These are phyloP conservation scores for Daubentonia madagascariensis DNA, from an alignment of 2,113 vertebrate species.

Conservation along the genomic window DNA sequence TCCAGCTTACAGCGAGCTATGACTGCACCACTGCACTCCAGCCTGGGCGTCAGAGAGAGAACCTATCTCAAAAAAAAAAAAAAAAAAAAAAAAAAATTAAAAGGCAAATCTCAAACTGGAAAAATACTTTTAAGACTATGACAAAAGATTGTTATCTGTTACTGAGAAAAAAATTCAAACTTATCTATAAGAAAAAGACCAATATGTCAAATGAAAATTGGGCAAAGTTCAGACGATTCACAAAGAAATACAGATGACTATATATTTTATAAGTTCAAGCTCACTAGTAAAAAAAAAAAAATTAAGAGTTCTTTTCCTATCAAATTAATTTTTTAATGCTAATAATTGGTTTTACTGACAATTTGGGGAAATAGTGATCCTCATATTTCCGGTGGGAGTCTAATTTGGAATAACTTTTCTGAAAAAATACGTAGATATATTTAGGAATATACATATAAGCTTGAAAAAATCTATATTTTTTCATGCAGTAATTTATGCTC, in stretches of 20 bases:
- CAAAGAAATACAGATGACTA: background rate
- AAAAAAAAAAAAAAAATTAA: too few relatives aligned
- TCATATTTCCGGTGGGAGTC: background rate
- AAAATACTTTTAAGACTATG: background rate
- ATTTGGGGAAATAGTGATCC: background rate
- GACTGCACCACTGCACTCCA: too few relatives aligned
- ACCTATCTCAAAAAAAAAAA: too few relatives aligned
- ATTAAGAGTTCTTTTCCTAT: background rate
- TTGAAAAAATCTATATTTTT: slow-evolving; percentile 3
- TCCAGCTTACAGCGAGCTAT: too few relatives aligned
- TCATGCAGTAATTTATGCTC: background rate
- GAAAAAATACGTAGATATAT: background rate
- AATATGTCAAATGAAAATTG: background rate
- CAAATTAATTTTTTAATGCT: background rate
- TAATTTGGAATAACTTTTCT: slow-evolving; percentile 18
- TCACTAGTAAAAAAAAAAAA: background rate
- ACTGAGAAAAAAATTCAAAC: background rate
- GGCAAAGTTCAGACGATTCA: background rate
- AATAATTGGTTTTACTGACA: background rate
- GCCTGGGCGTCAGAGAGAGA: too few relatives aligned
- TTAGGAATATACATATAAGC: background rate
- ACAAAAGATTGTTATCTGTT: background rate
- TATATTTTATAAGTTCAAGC: background rate
- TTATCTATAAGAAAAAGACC: background rate
- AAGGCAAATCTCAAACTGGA: background rate